These are phyloP conservation scores for Rhyacophila evoluta DNA, from an alignment of 2,888 invertebrate species.

Conservation along the genomic window DNA sequence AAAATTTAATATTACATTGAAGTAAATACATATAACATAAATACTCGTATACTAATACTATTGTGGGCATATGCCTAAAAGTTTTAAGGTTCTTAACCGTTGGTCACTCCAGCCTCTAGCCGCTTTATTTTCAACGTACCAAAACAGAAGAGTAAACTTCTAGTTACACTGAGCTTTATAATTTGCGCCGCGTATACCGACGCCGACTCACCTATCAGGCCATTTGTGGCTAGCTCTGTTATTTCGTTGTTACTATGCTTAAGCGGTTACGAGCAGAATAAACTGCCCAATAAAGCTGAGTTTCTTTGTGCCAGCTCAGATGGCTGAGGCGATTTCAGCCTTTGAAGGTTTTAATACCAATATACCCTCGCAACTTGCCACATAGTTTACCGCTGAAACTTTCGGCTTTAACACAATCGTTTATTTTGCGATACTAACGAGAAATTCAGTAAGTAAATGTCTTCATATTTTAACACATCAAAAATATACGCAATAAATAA, in stretches of 20 bases:
- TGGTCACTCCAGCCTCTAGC: not conserved
- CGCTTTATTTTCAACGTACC: constrained; percentile 1
- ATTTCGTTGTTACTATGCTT: constrained; percentile 40
- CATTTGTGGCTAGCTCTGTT: constrained; percentile 43
- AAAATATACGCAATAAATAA: too few relatives aligned
- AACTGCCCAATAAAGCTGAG: constrained; percentile 25
- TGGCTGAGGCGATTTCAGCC: not conserved
- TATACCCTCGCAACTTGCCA: not conserved
- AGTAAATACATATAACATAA: too few relatives aligned
- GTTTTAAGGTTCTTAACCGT: not conserved
- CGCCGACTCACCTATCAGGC: constrained; percentile 25
- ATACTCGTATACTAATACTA: too few relatives aligned
- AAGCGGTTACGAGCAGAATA: constrained; percentile 39
- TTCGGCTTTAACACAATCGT: too few relatives aligned
- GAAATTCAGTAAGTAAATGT: too few relatives aligned
- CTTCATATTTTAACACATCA: too few relatives aligned
- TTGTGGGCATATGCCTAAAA: too few relatives aligned
- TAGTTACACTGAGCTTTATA: constrained; percentile 14
- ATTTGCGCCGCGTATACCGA: not conserved
- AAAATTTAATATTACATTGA: too few relatives aligned
- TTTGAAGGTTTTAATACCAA: not conserved
- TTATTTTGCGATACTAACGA: too few relatives aligned
- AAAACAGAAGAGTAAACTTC: not conserved
- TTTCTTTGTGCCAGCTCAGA: constrained; percentile 19
- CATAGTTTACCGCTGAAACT: too few relatives aligned